Evolutionary conservation across 1,140 invertebrate genomes (phyloP).

Genomic region (Heliothis subflexa): DNA sequence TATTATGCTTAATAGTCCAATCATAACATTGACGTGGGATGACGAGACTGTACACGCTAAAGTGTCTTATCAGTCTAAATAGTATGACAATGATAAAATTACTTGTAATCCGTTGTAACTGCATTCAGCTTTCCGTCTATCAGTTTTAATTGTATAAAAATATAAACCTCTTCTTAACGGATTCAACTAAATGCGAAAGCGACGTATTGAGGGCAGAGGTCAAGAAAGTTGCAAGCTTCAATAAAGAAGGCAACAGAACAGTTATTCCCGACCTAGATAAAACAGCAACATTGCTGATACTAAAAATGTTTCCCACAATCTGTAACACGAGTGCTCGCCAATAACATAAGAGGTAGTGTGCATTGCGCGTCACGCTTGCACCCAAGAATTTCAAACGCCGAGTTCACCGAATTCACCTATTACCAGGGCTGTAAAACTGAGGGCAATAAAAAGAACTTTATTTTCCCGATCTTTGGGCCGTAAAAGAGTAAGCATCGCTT

Average conservation of each 20-base stretch:
- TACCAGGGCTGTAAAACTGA: slow-evolving; percentile 61
- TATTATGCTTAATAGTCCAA: slow-evolving; percentile 21
- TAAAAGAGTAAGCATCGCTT: slow-evolving; percentile 63
- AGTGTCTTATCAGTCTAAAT: not conserved
- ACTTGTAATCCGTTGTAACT: not conserved
- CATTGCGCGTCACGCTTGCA: slow-evolving; percentile 33
- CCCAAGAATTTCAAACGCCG: slow-evolving; percentile 48
- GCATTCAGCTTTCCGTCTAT: not conserved
- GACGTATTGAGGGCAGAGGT: slow-evolving; percentile 37
- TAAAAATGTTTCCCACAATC: slow-evolving; percentile 30
- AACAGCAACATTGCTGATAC: slow-evolving; percentile 9
- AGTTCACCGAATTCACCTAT: slow-evolving; percentile 58
- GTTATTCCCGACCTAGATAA: slow-evolving; percentile 37
- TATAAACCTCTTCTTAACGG: slow-evolving; percentile 1
- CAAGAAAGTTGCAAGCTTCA: slow-evolving; percentile 35
- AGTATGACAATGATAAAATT: not conserved
- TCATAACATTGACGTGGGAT: not conserved
- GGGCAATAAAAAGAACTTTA: slow-evolving; percentile 66
- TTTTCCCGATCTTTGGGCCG: slow-evolving; percentile 61
- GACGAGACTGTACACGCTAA: not conserved
- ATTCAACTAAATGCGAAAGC: slow-evolving; percentile 20
- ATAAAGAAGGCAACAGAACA: slow-evolving; percentile 21
- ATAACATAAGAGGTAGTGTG: slow-evolving; percentile 16
- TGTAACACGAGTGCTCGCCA: slow-evolving; percentile 1
- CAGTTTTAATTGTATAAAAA: not conserved